Base-by-base conservation (phyloP, 2,888 invertebrate species). In the Clivina fossor region DNA sequence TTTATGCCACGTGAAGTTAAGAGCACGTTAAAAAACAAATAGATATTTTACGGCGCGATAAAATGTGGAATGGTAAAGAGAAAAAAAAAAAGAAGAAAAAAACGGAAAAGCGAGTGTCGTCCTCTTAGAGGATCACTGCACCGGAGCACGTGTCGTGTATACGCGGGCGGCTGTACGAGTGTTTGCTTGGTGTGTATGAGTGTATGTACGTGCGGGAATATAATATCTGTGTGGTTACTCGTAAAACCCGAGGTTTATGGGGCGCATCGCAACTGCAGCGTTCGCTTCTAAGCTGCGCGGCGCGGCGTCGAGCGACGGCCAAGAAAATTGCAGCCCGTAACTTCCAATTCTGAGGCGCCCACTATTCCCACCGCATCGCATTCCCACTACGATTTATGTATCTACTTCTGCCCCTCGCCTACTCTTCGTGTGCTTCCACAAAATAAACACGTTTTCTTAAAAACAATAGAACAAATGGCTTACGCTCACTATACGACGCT, bases 41-140 rank as follows among this genome's bases (percentile, higher is more conserved):
- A 54, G 54, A 46, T 54, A 54, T 54, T 54, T 54, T 54, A 54
- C 54, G 54, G 44, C 46, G 46, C 54, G 54, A 54, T 54, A 54
- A 54, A 54, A 54, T 46, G 51, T 38, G 44, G 38, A 54, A 53
- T 53, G 37, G 44, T 37, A 44, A 44, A 20, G 13, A 41, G 11
- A 15, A 41, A 24, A 41, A 37, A 41, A 37, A n/a, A n/a, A n/a
- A n/a, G n/a, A 19, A 20, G 13, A 41, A 20, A 38, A 54, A 46
- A 54, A 51, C 33, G 43, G 9, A 40, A 43, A 51, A 43, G 33
- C 43, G 20, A 51, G 51, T 51, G 51, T 51, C 51, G 51, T 51
- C 51, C 30, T n/a, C n/a, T n/a, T n/a, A n/a, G n/a, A n/a, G n/a
- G n/a, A n/a, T n/a, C n/a, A n/a, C n/a, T n/a, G n/a, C n/a, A n/a